These are phyloP conservation scores for Thymelicus sylvestris DNA, from an alignment of 2,888 invertebrate species.

Conservation along the genomic window DNA sequence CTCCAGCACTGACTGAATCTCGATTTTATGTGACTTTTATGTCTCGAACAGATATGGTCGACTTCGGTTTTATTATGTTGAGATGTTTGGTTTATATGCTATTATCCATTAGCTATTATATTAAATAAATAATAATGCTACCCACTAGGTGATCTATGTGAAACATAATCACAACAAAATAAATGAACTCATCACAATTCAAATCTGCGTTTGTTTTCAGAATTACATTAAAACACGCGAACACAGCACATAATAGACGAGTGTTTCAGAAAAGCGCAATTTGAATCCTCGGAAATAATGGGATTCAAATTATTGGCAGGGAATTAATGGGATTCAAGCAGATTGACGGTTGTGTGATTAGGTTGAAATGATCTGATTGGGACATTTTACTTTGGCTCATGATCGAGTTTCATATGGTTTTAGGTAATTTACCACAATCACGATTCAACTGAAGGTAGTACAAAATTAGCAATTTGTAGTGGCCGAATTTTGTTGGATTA, in stretches of 20 bases:
- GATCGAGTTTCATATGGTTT: background rate
- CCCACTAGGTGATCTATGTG: too few relatives aligned
- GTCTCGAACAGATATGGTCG: background rate
- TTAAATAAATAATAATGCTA: too few relatives aligned
- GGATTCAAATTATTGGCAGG: background rate
- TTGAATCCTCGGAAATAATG: background rate
- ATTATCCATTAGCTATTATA: background rate
- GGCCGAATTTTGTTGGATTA: too few relatives aligned
- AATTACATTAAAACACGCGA: background rate
- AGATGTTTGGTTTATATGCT: background rate
- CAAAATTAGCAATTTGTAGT: too few relatives aligned
- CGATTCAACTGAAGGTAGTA: too few relatives aligned
- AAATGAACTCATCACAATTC: too few relatives aligned
- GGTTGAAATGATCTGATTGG: background rate
- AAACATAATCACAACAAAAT: too few relatives aligned
- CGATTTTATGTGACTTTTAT: constrained; percentile 10
- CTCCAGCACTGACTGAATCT: background rate
- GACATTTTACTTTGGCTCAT: background rate
- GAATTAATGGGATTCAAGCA: background rate
- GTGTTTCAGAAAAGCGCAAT: background rate
- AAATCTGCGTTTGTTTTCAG: background rate
- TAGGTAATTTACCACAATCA: background rate
- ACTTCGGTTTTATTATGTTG: background rate
- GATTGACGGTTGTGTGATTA: background rate
- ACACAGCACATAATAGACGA: background rate